phyloP scores from a whole-genome alignment of 2,797 vertebrate genomes.

The Trachops cirrhosus region DNA sequence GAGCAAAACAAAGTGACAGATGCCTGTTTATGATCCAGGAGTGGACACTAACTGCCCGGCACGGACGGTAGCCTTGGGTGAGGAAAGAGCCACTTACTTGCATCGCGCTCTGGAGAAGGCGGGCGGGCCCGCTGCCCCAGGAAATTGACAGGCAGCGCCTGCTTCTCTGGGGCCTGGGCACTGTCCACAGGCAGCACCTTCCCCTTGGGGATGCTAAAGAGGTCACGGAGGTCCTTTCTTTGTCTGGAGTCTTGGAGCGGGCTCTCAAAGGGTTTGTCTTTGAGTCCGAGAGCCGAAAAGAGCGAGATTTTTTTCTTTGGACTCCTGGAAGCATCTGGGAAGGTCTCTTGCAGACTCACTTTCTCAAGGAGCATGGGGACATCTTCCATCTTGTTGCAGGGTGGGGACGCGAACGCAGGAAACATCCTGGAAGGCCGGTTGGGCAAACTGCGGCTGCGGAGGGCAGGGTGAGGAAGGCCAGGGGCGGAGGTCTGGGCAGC shows the following conservation, averaged over 20 bases:
- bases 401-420: not conserved
- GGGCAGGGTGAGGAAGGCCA: not conserved
- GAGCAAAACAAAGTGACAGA: not conserved
- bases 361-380: constrained; percentile 84
- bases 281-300: constrained; percentile 87
- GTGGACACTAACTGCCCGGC: not conserved
- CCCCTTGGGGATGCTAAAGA: constrained; percentile 83
- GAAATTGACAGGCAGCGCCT: not conserved
- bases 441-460: constrained; percentile 61
- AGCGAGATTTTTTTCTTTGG: constrained; percentile 78
- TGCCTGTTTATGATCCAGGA: not conserved
- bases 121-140: not conserved
- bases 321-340: constrained; percentile 46
- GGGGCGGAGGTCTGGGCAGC: not conserved
- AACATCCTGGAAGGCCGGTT: not conserved
- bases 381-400: constrained; percentile 76
- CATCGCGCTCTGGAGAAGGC: constrained; percentile 42
- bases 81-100: constrained; percentile 61
- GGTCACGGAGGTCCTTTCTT: constrained; percentile 78
- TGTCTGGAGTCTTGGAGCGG: constrained; percentile 46
- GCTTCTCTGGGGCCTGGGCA: not conserved
- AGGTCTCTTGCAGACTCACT: constrained; percentile 81
- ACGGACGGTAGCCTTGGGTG: not conserved
- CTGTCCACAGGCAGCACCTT: constrained; percentile 48
- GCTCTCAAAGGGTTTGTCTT: constrained; percentile 68